Base-by-base conservation (phyloP, 2,888 invertebrate genomes). In the Hypena proboscidalis region DNA sequence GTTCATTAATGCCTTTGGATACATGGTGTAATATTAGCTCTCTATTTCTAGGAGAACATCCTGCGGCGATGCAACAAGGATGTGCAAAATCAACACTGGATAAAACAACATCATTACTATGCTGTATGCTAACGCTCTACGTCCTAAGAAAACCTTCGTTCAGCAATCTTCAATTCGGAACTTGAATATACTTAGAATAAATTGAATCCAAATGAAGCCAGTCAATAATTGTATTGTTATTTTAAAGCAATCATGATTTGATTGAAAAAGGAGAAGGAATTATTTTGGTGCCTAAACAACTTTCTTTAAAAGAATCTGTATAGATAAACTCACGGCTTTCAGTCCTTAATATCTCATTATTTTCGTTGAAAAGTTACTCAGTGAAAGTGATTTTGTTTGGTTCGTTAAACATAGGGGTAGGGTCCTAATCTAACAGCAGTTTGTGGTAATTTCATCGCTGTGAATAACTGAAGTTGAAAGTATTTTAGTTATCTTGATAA, bases 31-130 rank as follows among this genome's bases (percentile, higher is more conserved):
- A 58, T 42, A 25, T 11, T 0, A n/a, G 6, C 15, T 37, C 4
- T 39, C 23, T 52, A 29, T 65, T 71, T 61, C 3, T 66, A 90
- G 90, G 90, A 58, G 90, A 90, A 53, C 88, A 90, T 44, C 90
- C 90, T 4, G 90, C 90, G 3, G 90, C 90, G 0, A 90, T 90
- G 90, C 90, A 90, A 54, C 90, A 90, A 50, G 90, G 90, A 25
- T 83, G 86, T 48, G 86, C 88, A 3, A 86, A 80, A 58, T 86
- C 86, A 4, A 73, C 83, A 2, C 52, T 88, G 32, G 85, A 90
- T 50, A 77, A 75, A 52, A 67, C 80, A 21, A 74, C 80, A 1
- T 77, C 76, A 11, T 60, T 85, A 34, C 19, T 83, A 25, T 81
- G 80, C 64, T 76, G 77, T 49, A 48, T 85, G 29, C 36, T 81